Evolutionary conservation across 2,797 vertebrate genomes (phyloP).

Genomic region (Ciconia nigra): DNA sequence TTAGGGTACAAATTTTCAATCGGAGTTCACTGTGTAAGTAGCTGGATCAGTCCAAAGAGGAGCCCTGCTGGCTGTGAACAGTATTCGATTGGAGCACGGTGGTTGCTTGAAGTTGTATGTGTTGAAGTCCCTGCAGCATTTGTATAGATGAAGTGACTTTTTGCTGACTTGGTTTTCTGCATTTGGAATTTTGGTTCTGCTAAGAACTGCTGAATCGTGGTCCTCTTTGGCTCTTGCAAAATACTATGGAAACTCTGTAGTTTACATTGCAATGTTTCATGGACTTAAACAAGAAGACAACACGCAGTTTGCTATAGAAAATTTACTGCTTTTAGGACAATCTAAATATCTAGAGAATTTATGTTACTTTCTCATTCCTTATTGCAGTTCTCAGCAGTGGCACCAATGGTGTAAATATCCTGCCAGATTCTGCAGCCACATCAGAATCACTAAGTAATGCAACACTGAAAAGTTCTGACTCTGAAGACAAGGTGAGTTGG

Average conservation of each 20-base stretch:
- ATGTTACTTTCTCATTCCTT: neutral
- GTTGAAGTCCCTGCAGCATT: neutral
- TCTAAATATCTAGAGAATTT: neutral
- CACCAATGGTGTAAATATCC: slow-evolving; percentile 92
- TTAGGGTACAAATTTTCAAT: neutral
- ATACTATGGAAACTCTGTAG: neutral
- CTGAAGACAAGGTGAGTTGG: slow-evolving; percentile 61
- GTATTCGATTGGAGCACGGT: neutral
- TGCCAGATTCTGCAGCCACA: slow-evolving; percentile 63
- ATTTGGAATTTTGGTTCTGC: neutral
- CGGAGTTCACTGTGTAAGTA: neutral
- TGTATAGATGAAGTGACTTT: neutral
- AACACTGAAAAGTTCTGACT: slow-evolving; percentile 42
- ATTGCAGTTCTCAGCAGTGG: slow-evolving; percentile 88
- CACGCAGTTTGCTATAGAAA: neutral
- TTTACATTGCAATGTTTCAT: neutral
- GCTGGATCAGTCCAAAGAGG: neutral
- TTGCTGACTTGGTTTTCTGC: neutral
- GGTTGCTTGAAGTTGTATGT: neutral
- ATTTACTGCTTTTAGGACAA: neutral
- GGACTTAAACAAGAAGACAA: neutral
- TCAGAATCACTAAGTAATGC: slow-evolving; percentile 72
- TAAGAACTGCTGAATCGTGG: neutral
- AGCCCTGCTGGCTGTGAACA: neutral
- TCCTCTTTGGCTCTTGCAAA: neutral